Conservation (phyloP, 2,113 vertebrate species). For the Piaya cayana region DNA sequence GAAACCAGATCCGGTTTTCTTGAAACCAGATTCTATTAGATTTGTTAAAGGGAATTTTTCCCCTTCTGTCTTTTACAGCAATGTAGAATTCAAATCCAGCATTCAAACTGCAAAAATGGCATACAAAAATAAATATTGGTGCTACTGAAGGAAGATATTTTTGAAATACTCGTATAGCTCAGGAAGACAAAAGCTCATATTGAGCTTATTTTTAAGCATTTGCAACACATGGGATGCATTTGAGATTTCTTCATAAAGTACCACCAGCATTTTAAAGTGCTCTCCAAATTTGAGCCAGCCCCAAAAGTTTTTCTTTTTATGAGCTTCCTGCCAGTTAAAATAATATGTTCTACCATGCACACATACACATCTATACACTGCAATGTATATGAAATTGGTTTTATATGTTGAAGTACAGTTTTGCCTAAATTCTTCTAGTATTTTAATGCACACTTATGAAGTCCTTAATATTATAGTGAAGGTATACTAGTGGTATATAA, state of each 20-base stretch:
- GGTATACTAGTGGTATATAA: not conserved
- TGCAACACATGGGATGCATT: slow-evolving; percentile 66
- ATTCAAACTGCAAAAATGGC: slow-evolving; percentile 35
- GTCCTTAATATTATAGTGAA: not conserved
- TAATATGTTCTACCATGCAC: slow-evolving; percentile 8
- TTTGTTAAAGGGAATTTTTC: not conserved
- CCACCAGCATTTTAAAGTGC: slow-evolving; percentile 1
- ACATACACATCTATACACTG: not conserved
- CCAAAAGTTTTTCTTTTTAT: slow-evolving; percentile 58
- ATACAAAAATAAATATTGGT: slow-evolving; percentile 55
- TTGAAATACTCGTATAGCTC: not conserved
- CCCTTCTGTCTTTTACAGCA: not conserved
- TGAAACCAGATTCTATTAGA: slow-evolving; percentile 42
- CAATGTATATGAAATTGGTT: not conserved
- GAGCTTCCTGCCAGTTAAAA: slow-evolving; percentile 53
- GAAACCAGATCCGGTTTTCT: slow-evolving; percentile 1
- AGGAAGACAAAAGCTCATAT: slow-evolving; percentile 44
- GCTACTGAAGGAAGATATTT: slow-evolving; percentile 24
- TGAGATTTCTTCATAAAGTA: slow-evolving; percentile 47
- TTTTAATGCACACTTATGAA: not conserved
- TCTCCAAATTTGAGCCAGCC: slow-evolving; percentile 8
- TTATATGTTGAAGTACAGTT: not conserved
- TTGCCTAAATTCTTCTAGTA: not conserved
- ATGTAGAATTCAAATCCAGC: not conserved
- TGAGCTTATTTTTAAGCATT: slow-evolving; percentile 33